Percentiles rank a stretch among this genome's conserved stretches.
Conservation (phyloP, 2,888 invertebrate genomes). For the Pristionchus exspectatus region DNA sequence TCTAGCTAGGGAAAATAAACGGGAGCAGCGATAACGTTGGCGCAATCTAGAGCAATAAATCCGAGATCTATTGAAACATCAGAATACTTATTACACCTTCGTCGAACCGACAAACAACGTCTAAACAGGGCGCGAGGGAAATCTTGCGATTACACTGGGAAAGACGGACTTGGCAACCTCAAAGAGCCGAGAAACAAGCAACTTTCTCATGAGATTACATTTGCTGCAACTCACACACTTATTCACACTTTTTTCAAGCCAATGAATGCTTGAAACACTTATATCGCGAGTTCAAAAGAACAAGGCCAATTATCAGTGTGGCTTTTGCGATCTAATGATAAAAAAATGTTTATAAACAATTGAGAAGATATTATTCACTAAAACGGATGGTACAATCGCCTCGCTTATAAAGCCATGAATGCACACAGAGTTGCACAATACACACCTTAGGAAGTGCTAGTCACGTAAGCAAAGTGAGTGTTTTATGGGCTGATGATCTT, state of each 20-base stretch:
- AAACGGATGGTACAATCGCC: too few species aligned
- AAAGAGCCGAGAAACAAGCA: neutral
- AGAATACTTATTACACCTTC: neutral
- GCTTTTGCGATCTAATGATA: too few species aligned
- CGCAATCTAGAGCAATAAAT: neutral
- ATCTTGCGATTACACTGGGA: neutral
- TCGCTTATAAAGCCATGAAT: too few species aligned
- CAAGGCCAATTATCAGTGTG: too few species aligned
- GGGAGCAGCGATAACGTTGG: too few species aligned
- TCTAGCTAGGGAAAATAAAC: neutral
- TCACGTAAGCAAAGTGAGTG: too few species aligned
- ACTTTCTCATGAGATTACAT: neutral
- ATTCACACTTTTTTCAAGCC: neutral
- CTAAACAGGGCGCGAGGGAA: slow-evolving; percentile 9
- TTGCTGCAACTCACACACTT: neutral
- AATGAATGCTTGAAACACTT: neutral
- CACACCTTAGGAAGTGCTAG: too few species aligned
- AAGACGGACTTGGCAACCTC: neutral
- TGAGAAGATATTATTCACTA: too few species aligned
- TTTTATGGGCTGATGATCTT: neutral
- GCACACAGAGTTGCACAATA: too few species aligned
- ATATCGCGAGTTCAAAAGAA: too few species aligned
- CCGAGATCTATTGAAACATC: neutral
- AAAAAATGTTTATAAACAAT: too few species aligned
- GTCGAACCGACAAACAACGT: neutral